These are phyloP conservation scores for Clamator glandarius DNA, from an alignment of 2,797 vertebrate genomes.

Conservation along the genomic window DNA sequence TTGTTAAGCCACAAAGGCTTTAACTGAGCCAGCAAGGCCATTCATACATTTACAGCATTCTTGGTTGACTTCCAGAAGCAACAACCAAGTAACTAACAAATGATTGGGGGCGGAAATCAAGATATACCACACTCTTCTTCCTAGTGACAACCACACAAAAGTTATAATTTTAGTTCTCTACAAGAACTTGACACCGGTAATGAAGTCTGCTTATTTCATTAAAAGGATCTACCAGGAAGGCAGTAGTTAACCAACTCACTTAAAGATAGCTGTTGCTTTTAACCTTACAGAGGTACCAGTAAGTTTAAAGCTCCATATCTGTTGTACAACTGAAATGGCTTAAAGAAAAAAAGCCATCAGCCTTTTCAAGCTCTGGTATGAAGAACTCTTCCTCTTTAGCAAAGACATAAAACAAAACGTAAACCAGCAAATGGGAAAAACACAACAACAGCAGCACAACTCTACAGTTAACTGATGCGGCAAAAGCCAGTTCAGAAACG, in stretches of 20 bases:
- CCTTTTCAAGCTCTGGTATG: not conserved
- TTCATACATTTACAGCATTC: not conserved
- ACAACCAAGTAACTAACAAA: constrained; percentile 49
- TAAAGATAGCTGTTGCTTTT: constrained; percentile 15
- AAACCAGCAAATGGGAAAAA: not conserved
- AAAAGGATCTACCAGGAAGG: not conserved
- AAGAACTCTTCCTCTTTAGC: not conserved
- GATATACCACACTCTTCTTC: constrained; percentile 31
- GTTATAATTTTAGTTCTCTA: constrained; percentile 46
- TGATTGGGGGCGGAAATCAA: not conserved
- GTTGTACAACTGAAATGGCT: not conserved
- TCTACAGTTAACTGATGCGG: not conserved
- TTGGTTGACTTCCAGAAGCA: constrained; percentile 24
- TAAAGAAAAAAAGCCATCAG: not conserved
- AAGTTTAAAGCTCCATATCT: not conserved
- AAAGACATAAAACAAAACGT: not conserved
- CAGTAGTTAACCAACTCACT: constrained; percentile 31
- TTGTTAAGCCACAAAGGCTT: not conserved
- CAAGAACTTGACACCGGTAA: constrained; percentile 32
- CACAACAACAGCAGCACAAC: not conserved
- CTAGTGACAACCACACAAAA: constrained; percentile 55
- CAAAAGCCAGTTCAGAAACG: not conserved
- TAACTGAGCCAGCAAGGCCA: not conserved
- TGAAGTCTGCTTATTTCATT: constrained; percentile 6
- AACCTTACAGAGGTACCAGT: not conserved